phyloP scores from a whole-genome alignment of 1,140 invertebrate genomes.

The Bombyx mori region ASM3026992v2 NC_085130.1:10575001-10575500 shows the following conservation, averaged over 20 bases:
- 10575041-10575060: constrained; percentile 31
- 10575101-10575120: constrained; percentile 9
- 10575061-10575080: constrained; percentile 12
- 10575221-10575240: background rate
- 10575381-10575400: constrained; percentile 47
- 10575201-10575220: background rate
- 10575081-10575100: constrained; percentile 20
- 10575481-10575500: too few relatives aligned
- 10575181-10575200: background rate
- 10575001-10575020: constrained; percentile 59
- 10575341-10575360: constrained; percentile 13
- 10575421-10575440: constrained; percentile 57
- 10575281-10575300: background rate
- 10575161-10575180: background rate
- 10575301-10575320: background rate
- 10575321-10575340: background rate
- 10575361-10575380: constrained; percentile 46
- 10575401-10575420: constrained; percentile 47
- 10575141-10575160: constrained; percentile 19
- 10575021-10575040: constrained; percentile 60
- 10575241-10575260: background rate
- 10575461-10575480: background rate
- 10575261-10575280: background rate
- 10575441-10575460: constrained; percentile 32
- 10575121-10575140: constrained; percentile 15